These are phyloP conservation scores for Branchipolynoe longqiensis DNA, from an alignment of 2,888 invertebrate species.

Conservation along the genomic window DNA sequence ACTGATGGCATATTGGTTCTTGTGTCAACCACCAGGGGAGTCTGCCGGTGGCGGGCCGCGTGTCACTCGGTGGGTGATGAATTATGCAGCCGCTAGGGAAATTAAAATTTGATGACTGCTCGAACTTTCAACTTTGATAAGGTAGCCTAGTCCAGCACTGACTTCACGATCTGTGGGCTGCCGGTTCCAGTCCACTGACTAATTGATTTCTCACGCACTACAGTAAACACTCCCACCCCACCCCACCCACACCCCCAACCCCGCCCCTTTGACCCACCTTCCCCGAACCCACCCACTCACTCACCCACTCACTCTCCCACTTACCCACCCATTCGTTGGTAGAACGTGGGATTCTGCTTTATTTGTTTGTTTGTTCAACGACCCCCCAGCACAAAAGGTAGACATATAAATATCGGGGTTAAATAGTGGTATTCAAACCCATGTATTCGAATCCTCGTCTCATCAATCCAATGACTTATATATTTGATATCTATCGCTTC, in stretches of 20 bases:
- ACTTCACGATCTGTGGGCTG: neutral
- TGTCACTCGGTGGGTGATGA: constrained; percentile 17
- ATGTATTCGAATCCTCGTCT: too few species aligned
- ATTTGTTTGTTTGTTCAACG: too few species aligned
- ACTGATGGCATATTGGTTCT: constrained; percentile 37
- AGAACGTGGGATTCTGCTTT: too few species aligned
- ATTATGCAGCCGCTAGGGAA: constrained; percentile 34
- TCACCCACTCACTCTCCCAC: too few species aligned
- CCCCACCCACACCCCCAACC: neutral
- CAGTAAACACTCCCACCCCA: neutral
- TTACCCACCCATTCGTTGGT: too few species aligned
- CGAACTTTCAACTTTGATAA: constrained; percentile 43
- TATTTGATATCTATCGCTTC: too few species aligned
- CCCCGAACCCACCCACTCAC: neutral
- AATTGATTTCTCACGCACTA: constrained; percentile 4
- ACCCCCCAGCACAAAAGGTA: too few species aligned
- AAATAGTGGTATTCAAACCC: too few species aligned
- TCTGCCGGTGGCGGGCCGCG: neutral
- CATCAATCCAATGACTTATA: too few species aligned
- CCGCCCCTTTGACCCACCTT: neutral
- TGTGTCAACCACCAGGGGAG: constrained; percentile 7
- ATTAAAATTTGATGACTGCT: constrained; percentile 45
- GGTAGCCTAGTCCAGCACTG: neutral
- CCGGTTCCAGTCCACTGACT: neutral
- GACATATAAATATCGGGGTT: too few species aligned